These are phyloP conservation scores for Paralichthys olivaceus DNA, from an alignment of 2,113 vertebrate genomes.

Conservation along the genomic window DNA sequence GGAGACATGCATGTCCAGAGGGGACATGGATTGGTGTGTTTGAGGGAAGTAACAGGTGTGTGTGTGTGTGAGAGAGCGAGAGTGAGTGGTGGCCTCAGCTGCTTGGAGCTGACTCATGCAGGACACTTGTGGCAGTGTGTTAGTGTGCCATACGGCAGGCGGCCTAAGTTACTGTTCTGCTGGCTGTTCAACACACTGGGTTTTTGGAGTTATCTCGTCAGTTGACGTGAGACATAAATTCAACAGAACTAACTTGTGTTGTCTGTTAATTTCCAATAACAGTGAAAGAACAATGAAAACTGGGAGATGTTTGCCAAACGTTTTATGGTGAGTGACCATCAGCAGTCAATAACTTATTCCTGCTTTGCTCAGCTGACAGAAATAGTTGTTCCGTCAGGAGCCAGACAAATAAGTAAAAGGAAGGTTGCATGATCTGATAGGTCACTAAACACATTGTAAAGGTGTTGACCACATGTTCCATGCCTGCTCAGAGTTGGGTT, in stretches of 20 bases:
- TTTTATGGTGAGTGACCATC: not conserved
- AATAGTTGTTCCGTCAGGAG: not conserved
- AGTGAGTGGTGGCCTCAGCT: conserved; percentile 49
- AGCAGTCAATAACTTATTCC: not conserved
- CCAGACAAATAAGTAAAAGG: no score
- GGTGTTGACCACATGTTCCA: no score
- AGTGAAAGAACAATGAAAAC: not conserved
- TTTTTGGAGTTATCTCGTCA: not conserved
- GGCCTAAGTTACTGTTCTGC: not conserved
- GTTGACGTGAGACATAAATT: not conserved
- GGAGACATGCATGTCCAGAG: conserved; percentile 15
- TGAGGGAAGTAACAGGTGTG: conserved; percentile 56
- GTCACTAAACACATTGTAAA: no score
- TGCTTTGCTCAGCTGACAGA: not conserved
- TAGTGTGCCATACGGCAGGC: conserved; percentile 6
- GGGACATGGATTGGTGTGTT: conserved; percentile 22
- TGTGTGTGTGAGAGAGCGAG: conserved; percentile 18
- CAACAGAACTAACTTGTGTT: not conserved
- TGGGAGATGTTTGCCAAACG: no score
- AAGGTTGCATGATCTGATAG: not conserved
- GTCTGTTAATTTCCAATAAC: not conserved
- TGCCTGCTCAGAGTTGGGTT: no score
- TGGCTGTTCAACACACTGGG: not conserved
- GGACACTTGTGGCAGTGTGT: conserved; percentile 32
- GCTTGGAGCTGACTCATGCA: conserved; percentile 43